phyloP scores from a whole-genome alignment of 2,113 vertebrate species.

The Apteryx owenii region DNA sequence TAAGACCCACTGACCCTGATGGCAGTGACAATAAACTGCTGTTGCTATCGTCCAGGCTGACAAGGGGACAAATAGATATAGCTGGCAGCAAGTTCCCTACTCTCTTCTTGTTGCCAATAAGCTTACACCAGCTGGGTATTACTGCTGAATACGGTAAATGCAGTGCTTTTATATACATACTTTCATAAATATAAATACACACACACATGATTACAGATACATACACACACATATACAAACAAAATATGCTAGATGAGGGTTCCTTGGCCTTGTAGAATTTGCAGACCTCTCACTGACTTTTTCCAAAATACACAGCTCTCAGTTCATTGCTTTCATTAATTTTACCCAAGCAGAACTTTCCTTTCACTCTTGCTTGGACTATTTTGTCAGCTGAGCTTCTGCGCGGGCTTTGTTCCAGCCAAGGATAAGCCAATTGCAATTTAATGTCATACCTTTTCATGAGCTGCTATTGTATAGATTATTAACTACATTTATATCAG shows the following conservation, averaged over 20 bases:
- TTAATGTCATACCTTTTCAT: neutral
- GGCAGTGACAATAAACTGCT: neutral
- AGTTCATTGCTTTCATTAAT: neutral
- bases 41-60: neutral
- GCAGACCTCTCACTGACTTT: neutral
- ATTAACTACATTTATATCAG: neutral
- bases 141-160: neutral
- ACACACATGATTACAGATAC: accelerated
- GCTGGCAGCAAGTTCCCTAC: neutral
- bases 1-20: neutral
- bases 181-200: neutral
- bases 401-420: neutral
- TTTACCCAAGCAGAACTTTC: neutral
- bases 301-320: neutral
- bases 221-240: neutral
- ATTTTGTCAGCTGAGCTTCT: neutral
- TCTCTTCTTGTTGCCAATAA: neutral
- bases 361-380: neutral
- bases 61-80: neutral
- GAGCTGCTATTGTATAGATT: neutral
- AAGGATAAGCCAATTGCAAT: neutral
- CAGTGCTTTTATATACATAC: neutral
- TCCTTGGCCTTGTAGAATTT: neutral
- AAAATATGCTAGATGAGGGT: neutral
- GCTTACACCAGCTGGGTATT: neutral